Base-by-base conservation (phyloP, 2,888 invertebrate species). In the Fabriciana adippe region DNA sequence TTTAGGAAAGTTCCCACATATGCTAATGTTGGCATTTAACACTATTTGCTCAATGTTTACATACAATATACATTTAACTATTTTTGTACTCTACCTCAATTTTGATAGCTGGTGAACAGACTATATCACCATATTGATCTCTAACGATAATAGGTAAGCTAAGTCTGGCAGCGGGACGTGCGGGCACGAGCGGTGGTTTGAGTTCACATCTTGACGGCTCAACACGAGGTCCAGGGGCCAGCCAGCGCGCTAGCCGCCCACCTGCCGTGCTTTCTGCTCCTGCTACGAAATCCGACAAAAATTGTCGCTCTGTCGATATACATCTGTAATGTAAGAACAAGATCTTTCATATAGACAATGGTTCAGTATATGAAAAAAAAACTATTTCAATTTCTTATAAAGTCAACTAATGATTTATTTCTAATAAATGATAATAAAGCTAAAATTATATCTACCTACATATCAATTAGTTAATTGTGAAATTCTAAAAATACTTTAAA, bases 51-150 rank as follows among this genome's bases (percentile, higher is more conserved):
- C 35, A 41, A 41, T 41, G 11, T 41, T 41, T 11, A 41, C 11
- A 41, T 41, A 41, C 35, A 41, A 41, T 41, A 41, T 41, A 11
- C 35, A 2, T 11, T 41, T 41, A 35, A 35, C 35, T 35, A 41
- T 11, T 41, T 41, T 41, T 41, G 35, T 41, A 41, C 35, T 41
- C 35, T 41, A 91, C 90, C 85, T 91, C 88, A 80, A 97, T 97
- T 94, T 96, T 97, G 71, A 99, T 94, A 70, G 96, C 96, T 6
- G 97, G 95, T 45, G 97, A 97, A 74, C 96, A 94, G 3, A 98
- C 98, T 15, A 95, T 91, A 79, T 98, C 97, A 0, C 97, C 97
- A 85, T 98, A 98, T 89, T 99, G 99, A 89, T 99, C 99, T 74
- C 97, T 94, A 3, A 97, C 96, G 68, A 98, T 94, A 73, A 97